Base-by-base conservation (phyloP, 2,888 invertebrate genomes). In the Ennomos quercinarius region DNA sequence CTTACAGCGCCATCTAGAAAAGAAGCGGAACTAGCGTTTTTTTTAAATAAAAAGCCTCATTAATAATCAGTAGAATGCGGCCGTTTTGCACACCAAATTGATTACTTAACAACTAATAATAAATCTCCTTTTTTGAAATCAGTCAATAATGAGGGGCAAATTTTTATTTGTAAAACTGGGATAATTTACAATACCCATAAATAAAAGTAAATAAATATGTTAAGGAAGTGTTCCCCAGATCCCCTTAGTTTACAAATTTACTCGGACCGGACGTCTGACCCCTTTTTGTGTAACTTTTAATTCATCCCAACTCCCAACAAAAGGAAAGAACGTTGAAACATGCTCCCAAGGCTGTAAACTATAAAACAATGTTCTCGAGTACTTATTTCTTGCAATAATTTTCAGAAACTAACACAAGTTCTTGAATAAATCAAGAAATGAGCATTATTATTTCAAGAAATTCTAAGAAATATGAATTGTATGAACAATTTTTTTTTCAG, bases 321-420 rank as follows among this genome's bases (percentile, higher is more conserved):
- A 58, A 60, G 60, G 47, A 58, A 64, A 67, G 47, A 67, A 64
- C 61, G 63, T 66, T 61, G 63, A 66, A 61, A 63, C 57, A 61
- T 59, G 46, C 57, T 64, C 57, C 40, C 57, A 40, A 47, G 47
- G 13, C 47, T 43, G 27, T n/a, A 37, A 61, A 58, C 63, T 54
- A 36, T 39, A 63, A 57, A 60, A 57, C 61, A 57, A 65, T 62
- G 57, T 64, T 58, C 44, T 11, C 36, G 12, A 42, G 39, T 17
- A 47, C 44, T 54, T 50, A 45, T 61, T 37, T 48, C 45, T 52
- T 46, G 13, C 41, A 46, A 56, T 59, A 61, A 52, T 52, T 50
- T 50, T 50, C 39, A 40, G 17, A 37, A 47, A 50, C 53, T 48
- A 13, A 46, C 45, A 46, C 5, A 36, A 49, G 44, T n/a, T 45